Conservation (phyloP, 2,113 vertebrate species). For the Sylvia atricapilla region DNA sequence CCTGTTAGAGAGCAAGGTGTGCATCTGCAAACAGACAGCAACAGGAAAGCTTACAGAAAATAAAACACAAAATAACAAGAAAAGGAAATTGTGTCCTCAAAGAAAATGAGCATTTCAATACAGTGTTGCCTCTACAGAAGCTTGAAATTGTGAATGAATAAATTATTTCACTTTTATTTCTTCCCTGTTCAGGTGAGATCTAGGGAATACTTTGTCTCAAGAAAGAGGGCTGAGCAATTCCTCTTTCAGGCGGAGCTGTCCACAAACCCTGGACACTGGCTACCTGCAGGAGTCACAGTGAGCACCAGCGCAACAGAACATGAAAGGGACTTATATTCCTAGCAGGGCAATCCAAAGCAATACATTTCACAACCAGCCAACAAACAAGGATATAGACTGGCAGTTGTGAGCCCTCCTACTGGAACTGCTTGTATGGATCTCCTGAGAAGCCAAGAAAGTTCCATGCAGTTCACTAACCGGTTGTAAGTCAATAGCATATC, state of each 20-base stretch:
- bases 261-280: background rate
- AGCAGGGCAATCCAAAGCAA: background rate
- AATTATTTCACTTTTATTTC: background rate
- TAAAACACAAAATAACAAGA: background rate
- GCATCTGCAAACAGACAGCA: background rate
- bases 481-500: fast-evolving
- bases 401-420: background rate
- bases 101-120: background rate
- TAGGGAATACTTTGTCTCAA: background rate
- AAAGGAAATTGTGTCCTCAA: background rate
- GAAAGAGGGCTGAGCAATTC: background rate
- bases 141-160: background rate
- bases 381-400: background rate
- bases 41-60: background rate
- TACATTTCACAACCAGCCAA: background rate
- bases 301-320: background rate
- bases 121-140: background rate
- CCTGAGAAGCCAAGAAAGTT: background rate
- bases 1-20: background rate
- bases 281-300: background rate
- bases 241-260: background rate
- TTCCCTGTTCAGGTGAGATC: background rate
- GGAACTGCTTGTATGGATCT: background rate
- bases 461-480: background rate
- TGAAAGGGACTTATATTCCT: background rate